These are phyloP conservation scores for Autographa pulchrina DNA, from an alignment of 2,888 invertebrate genomes.

Conservation along the genomic window DNA sequence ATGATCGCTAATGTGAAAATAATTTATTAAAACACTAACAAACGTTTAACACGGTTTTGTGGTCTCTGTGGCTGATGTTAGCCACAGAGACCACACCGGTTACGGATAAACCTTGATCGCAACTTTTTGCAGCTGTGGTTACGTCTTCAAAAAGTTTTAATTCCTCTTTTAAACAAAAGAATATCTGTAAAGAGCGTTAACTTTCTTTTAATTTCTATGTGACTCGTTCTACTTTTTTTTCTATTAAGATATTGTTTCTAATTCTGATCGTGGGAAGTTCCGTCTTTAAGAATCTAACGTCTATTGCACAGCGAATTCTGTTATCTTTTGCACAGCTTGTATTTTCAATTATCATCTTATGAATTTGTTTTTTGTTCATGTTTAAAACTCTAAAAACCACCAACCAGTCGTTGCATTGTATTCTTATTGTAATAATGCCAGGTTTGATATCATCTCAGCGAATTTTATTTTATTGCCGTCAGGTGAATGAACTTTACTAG, in stretches of 20 bases:
- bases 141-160: background rate
- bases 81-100: too few relatives aligned
- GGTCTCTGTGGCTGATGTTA: background rate
- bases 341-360: background rate
- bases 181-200: background rate
- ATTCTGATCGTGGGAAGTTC: background rate
- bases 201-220: constrained; percentile 2
- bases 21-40: background rate
- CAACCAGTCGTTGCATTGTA: background rate
- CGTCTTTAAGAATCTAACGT: background rate
- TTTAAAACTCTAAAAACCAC: too few relatives aligned
- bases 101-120: background rate
- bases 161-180: background rate
- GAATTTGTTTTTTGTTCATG: too few relatives aligned
- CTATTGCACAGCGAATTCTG: constrained; percentile 40
- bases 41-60: background rate
- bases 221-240: background rate
- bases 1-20: too few relatives aligned
- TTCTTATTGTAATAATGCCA: constrained; percentile 5
- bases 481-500: constrained; percentile 30
- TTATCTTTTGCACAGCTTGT: constrained; percentile 30
- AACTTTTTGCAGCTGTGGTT: background rate
- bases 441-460: constrained; percentile 42
- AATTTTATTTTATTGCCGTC: constrained; percentile 35
- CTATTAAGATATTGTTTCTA: background rate